phyloP scores from a whole-genome alignment of 2,113 vertebrate genomes.

The Ophiodon elongatus region DNA sequence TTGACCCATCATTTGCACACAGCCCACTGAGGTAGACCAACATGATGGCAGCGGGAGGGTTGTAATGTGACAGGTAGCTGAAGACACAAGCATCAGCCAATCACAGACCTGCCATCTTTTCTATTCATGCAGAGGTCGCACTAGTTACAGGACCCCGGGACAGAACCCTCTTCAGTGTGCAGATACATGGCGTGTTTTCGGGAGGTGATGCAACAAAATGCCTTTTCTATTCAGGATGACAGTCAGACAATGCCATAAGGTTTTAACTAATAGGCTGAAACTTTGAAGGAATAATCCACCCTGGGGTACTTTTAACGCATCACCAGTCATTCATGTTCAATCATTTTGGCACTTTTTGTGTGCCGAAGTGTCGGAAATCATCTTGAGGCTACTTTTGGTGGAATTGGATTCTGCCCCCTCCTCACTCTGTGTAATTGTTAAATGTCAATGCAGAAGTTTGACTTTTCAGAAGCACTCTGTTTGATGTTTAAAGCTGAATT shows the following conservation, averaged over 20 bases:
- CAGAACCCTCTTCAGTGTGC: not conserved
- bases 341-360: not conserved
- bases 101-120: not conserved
- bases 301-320: not conserved
- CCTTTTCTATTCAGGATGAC: not conserved
- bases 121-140: not conserved
- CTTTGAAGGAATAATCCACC: conserved; percentile 1
- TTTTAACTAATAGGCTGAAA: not conserved
- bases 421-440: not conserved
- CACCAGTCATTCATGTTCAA: not conserved
- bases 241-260: not conserved
- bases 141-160: not conserved
- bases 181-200: not conserved
- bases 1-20: too few species aligned
- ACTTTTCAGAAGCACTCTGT: not conserved
- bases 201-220: not conserved
- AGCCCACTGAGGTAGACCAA: not conserved
- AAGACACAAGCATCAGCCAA: not conserved
- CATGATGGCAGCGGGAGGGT: not conserved
- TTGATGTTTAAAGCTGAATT: not conserved
- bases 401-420: not conserved
- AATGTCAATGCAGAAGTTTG: not conserved
- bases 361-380: not conserved
- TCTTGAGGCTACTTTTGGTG: not conserved
- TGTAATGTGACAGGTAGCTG: not conserved